These are phyloP conservation scores for Limnephilus marmoratus DNA, from an alignment of 2,888 invertebrate genomes.

Conservation along the genomic window DNA sequence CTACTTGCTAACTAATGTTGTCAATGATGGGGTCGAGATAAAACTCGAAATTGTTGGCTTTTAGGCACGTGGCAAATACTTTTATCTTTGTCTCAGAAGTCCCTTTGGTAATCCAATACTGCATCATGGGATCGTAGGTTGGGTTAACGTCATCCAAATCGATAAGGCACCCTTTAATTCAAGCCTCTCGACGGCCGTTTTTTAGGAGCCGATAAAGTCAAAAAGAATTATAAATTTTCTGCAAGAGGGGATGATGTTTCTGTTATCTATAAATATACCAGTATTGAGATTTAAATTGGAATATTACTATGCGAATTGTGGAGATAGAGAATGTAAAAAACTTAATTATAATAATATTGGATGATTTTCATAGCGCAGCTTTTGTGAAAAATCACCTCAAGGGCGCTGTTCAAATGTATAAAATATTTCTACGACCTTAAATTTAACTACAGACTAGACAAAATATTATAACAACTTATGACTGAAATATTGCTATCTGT, in stretches of 20 bases:
- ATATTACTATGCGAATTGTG: neutral
- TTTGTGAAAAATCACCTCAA: too few relatives aligned
- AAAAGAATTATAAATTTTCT: neutral
- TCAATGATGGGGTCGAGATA: neutral
- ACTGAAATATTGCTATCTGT: too few relatives aligned
- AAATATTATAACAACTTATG: too few relatives aligned
- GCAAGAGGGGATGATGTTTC: neutral
- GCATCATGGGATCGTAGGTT: slow-evolving; percentile 15
- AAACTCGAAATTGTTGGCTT: neutral
- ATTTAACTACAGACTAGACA: too few relatives aligned
- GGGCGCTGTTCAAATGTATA: too few relatives aligned
- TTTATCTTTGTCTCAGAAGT: slow-evolving; percentile 22
- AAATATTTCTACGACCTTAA: too few relatives aligned
- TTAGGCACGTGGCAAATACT: slow-evolving; percentile 13
- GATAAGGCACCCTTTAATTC: slow-evolving; percentile 12
- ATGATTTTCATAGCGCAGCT: too few relatives aligned
- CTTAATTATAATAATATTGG: too few relatives aligned
- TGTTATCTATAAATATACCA: neutral
- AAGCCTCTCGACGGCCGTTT: neutral
- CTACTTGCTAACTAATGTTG: neutral
- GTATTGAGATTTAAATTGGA: neutral
- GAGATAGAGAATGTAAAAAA: neutral
- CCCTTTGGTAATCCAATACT: slow-evolving; percentile 25
- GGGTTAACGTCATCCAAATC: slow-evolving; percentile 17
- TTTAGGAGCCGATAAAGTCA: neutral